Conservation (phyloP, 2,888 invertebrate species). For the Acrobasis consociella region DNA sequence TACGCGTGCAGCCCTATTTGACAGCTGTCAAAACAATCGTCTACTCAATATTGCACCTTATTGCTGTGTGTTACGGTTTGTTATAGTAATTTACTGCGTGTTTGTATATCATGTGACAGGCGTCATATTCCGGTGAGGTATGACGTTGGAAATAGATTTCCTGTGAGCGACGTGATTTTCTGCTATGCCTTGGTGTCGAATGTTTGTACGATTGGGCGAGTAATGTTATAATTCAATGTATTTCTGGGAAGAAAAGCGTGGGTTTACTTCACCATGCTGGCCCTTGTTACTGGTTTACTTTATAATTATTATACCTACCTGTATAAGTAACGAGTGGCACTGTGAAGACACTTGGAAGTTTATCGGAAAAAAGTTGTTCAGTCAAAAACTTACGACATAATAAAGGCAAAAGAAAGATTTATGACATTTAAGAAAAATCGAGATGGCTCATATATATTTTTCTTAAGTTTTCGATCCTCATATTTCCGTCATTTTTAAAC, state of each 20-base stretch:
- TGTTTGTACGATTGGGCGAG: constrained; percentile 4
- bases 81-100: constrained; percentile 8
- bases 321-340: too few relatives aligned
- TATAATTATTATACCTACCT: too few relatives aligned
- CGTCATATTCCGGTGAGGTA: constrained; percentile 34
- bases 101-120: constrained; percentile 37
- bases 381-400: too few relatives aligned
- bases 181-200: constrained; percentile 18
- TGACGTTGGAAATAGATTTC: constrained; percentile 40
- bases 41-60: constrained; percentile 26
- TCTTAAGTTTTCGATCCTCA: too few relatives aligned
- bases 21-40: constrained; percentile 26
- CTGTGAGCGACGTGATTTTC: constrained; percentile 31
- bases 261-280: too few relatives aligned
- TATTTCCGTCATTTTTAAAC: too few relatives aligned
- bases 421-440: too few relatives aligned
- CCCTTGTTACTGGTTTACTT: too few relatives aligned
- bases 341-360: too few relatives aligned
- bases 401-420: too few relatives aligned
- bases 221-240: constrained; percentile 3
- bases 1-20: constrained; percentile 33
- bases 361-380: too few relatives aligned
- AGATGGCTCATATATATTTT: too few relatives aligned
- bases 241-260: neutral
- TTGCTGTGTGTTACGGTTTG: constrained; percentile 12